These are phyloP conservation scores for Rhadinocentrus ornatus DNA, from an alignment of 2,797 vertebrate species.

Conservation along the genomic window DNA sequence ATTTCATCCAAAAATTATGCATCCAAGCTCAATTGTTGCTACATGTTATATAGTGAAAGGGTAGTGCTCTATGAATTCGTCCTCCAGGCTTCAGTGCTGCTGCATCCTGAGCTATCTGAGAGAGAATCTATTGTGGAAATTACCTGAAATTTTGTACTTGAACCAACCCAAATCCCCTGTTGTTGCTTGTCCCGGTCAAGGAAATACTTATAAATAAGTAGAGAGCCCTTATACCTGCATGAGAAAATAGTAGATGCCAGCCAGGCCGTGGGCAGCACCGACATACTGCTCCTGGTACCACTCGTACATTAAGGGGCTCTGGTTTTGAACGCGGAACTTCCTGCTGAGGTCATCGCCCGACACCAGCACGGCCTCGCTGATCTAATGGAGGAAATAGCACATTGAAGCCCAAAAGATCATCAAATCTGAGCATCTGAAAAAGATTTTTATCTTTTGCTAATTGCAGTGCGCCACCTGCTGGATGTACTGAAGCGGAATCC, in stretches of 20 bases:
- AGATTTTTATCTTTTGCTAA: not conserved
- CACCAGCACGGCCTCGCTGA: constrained; percentile 87
- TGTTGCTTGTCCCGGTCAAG: not conserved
- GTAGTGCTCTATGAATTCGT: too few relatives aligned
- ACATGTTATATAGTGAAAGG: too few relatives aligned
- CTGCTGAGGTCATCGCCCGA: constrained; percentile 89
- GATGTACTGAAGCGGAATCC: constrained; percentile 89
- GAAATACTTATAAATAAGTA: not conserved
- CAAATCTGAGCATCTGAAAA: not conserved
- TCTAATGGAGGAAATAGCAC: constrained; percentile 70
- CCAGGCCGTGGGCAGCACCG: constrained; percentile 93
- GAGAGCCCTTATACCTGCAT: constrained; percentile 87
- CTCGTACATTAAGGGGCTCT: constrained; percentile 95
- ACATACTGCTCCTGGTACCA: constrained; percentile 97
- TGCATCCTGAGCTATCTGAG: too few relatives aligned
- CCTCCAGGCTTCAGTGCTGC: too few relatives aligned
- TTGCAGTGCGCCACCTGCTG: constrained; percentile 85
- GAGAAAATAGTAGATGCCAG: constrained; percentile 97
- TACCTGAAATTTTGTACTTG: too few relatives aligned
- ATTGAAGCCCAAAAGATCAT: not conserved
- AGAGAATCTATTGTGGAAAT: too few relatives aligned
- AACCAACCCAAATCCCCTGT: too few relatives aligned
- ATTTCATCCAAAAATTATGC: too few relatives aligned
- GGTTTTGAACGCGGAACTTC: constrained; percentile 85
- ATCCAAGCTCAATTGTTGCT: too few relatives aligned